Percentiles rank a stretch among this genome's conserved stretches.
These are phyloP conservation scores for Nycteola revayana DNA, from an alignment of 2,888 invertebrate genomes.

Conservation along the genomic window DNA sequence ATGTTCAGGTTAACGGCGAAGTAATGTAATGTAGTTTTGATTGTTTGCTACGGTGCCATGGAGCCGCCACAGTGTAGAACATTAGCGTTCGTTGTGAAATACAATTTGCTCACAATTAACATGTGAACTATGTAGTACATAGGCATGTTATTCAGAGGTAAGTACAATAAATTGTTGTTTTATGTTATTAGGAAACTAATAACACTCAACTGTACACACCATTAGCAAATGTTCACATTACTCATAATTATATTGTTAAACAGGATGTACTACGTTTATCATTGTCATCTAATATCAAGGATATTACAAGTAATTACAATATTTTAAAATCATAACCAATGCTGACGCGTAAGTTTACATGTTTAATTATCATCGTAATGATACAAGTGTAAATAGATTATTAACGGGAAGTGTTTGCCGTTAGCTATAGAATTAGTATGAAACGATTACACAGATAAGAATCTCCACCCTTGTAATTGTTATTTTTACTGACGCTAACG, in stretches of 20 bases:
- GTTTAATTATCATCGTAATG: conserved; percentile 40
- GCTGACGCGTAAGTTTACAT: conserved; percentile 23
- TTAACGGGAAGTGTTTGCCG: conserved; percentile 43
- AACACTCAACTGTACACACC: neutral
- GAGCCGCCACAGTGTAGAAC: conserved; percentile 17
- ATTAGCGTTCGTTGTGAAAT: conserved; percentile 14
- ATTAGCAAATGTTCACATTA: conserved; percentile 20
- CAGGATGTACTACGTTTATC: conserved; percentile 36
- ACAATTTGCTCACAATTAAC: neutral
- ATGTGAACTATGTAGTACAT: conserved; percentile 5
- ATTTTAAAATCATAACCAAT: conserved; percentile 25
- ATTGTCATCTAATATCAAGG: conserved; percentile 33
- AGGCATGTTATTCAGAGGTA: too few species aligned
- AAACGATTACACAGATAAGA: conserved; percentile 64
- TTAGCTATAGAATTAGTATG: conserved; percentile 52
- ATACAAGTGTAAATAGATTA: conserved; percentile 52
- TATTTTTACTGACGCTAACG: conserved; percentile 65
- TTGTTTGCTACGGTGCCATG: conserved; percentile 6
- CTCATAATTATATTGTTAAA: conserved; percentile 25
- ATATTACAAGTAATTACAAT: conserved; percentile 26
- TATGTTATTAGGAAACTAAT: neutral
- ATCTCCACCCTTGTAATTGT: conserved; percentile 54
- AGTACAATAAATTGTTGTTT: too few species aligned
- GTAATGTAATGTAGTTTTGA: conserved; percentile 28
- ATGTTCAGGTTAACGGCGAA: conserved; percentile 35